Conservation (phyloP, 2,888 invertebrate genomes). For the Leptinotarsa haldemani region DNA sequence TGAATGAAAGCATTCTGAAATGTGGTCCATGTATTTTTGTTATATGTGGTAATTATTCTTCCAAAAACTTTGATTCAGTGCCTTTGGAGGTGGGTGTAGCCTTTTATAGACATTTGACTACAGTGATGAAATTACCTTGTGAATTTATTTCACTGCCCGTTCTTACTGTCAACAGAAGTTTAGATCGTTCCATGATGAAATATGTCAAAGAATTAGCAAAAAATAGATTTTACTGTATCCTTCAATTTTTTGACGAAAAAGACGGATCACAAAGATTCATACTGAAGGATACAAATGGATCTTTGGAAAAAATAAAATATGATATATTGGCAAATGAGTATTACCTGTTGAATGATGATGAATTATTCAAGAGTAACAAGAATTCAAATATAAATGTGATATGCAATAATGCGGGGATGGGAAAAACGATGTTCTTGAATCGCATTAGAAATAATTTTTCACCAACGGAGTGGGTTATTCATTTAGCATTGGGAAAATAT, state of each 20-base stretch:
- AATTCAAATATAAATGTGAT: conserved; percentile 32
- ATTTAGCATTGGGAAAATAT: conserved; percentile 27
- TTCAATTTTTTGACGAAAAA: background rate
- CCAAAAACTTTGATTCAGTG: background rate
- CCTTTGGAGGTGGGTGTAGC: background rate
- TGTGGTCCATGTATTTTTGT: background rate
- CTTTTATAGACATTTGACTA: background rate
- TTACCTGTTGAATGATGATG: background rate
- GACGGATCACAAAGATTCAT: conserved; percentile 1
- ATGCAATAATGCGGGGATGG: conserved; percentile 37
- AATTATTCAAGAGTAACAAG: background rate
- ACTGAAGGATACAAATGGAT: background rate
- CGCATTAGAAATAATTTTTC: conserved; percentile 17
- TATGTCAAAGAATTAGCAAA: background rate
- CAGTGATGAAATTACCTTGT: background rate
- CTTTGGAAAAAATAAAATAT: background rate
- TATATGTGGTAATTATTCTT: background rate
- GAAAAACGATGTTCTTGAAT: conserved; percentile 31
- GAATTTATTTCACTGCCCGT: background rate
- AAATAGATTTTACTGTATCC: background rate
- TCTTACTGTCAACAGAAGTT: background rate
- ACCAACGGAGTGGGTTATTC: conserved; percentile 26
- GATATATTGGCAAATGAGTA: background rate
- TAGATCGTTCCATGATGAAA: background rate
- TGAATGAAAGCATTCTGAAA: background rate